phyloP scores from a whole-genome alignment of 92 coral and sea anemone species.

The Isaurus tuberculatus region DNA sequence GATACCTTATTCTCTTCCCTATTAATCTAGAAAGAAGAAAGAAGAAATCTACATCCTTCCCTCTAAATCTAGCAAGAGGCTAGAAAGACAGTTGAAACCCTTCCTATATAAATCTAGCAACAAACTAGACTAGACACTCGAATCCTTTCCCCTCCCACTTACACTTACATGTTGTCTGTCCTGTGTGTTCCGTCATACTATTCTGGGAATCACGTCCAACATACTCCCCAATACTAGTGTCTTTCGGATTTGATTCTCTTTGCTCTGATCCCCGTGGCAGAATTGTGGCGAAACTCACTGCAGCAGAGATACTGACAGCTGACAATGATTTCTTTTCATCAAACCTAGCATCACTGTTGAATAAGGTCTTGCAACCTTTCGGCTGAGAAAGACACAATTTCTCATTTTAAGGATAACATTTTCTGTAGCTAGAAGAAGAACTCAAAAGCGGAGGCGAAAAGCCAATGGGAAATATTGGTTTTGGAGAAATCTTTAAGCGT shows the following conservation, averaged over 20 bases:
- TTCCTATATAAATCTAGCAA: not conserved
- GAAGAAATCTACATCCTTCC: not conserved
- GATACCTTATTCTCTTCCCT: no score
- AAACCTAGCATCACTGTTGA: slow-evolving; percentile 50
- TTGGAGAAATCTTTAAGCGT: no score
- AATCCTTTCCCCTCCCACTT: not conserved
- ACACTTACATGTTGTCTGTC: slow-evolving; percentile 25
- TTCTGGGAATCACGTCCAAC: slow-evolving; percentile 58
- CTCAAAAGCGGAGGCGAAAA: no score
- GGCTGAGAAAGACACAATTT: slow-evolving; percentile 5
- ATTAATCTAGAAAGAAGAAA: no score
- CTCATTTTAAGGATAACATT: not conserved
- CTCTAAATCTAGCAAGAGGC: not conserved
- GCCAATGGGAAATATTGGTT: no score
- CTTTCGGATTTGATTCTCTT: not conserved
- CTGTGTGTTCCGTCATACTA: not conserved
- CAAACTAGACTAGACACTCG: not conserved
- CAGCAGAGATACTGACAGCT: slow-evolving; percentile 32
- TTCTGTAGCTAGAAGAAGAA: no score
- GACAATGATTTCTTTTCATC: slow-evolving; percentile 48
- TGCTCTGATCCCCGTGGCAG: slow-evolving; percentile 15
- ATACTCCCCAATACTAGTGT: slow-evolving; percentile 18
- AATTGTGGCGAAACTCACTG: slow-evolving; percentile 20
- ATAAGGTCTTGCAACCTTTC: slow-evolving; percentile 59
- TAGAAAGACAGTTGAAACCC: not conserved